Conservation (phyloP, 2,797 vertebrate species). For the Thamnophis elegans region DNA sequence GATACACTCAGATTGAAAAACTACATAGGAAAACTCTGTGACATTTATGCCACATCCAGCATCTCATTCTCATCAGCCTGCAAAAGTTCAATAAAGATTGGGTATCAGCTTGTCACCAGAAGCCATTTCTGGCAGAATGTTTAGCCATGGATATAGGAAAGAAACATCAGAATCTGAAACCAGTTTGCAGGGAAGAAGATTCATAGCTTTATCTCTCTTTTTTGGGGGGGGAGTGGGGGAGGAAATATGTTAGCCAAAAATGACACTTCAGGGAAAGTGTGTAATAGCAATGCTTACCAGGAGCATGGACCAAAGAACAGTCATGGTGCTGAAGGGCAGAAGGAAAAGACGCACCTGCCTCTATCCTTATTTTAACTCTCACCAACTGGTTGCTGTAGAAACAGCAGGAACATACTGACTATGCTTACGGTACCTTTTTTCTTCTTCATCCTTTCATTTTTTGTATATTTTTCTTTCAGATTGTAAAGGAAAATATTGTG, state of each 20-base stretch:
- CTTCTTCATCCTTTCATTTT: neutral
- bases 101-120: neutral
- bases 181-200: neutral
- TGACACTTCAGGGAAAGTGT: neutral
- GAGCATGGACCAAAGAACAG: neutral
- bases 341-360: neutral
- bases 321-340: neutral
- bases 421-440: neutral
- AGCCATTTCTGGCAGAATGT: neutral
- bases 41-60: neutral
- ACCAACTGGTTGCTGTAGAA: neutral
- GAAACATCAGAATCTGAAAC: neutral
- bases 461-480: neutral
- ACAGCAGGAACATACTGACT: neutral
- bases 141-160: neutral
- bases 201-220: neutral
- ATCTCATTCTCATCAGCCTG: neutral
- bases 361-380: neutral
- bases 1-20: neutral
- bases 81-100: neutral
- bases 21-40: neutral
- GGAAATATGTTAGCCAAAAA: neutral
- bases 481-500: neutral
- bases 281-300: neutral
- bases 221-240: accelerated